These are phyloP conservation scores for Apteryx mantelli DNA, from an alignment of 2,113 vertebrate genomes.

Conservation along the genomic window DNA sequence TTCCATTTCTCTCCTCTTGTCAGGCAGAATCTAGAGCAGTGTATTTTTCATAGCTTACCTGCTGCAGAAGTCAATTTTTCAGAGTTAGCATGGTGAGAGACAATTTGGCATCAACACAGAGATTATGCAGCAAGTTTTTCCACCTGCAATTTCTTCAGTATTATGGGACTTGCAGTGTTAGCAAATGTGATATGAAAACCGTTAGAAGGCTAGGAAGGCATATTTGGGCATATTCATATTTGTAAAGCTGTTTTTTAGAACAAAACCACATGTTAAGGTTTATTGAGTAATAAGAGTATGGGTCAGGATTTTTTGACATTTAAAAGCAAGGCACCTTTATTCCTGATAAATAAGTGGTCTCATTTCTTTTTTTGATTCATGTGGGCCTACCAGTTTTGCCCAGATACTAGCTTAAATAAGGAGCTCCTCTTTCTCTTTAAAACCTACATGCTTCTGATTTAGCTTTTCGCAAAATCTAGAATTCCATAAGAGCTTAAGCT, in stretches of 20 bases:
- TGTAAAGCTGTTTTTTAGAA: background rate
- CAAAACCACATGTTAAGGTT: background rate
- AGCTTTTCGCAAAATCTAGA: background rate
- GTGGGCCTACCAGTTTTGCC: background rate
- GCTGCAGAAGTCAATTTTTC: background rate
- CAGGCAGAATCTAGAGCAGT: background rate
- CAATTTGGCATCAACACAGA: background rate
- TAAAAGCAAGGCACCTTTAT: background rate
- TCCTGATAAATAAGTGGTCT: background rate
- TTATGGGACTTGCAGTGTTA: background rate
- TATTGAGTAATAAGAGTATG: background rate
- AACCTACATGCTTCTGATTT: background rate
- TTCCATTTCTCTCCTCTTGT: background rate
- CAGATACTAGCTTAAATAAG: background rate
- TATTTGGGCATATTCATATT: background rate
- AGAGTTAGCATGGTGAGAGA: background rate
- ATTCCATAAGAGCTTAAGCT: background rate
- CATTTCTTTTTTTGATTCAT: background rate
- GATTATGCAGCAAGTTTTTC: background rate
- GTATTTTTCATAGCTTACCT: constrained; percentile 14
- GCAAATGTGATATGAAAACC: background rate
- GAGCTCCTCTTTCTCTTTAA: background rate
- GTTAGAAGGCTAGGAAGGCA: background rate
- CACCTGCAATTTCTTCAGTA: background rate
- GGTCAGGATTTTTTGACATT: background rate